Base-by-base conservation (phyloP, 2,113 vertebrate genomes). In the Dicrurus megarhynchus region DNA sequence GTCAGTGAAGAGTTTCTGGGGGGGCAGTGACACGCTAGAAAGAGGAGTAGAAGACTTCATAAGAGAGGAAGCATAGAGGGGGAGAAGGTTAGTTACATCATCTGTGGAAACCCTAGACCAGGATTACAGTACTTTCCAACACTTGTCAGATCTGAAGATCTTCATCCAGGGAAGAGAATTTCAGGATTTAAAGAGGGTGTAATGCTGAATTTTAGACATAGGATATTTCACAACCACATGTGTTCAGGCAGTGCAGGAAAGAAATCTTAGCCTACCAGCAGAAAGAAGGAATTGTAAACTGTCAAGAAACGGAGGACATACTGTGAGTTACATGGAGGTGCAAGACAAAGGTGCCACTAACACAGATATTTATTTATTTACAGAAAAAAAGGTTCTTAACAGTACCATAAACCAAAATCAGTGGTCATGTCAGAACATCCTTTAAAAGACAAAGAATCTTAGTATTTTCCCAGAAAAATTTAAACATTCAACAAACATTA, bases 231-330 rank as follows among this genome's bases (percentile, higher is more conserved):
- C 44, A 84, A 68, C 4, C 8, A 64, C 4, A 6, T 3, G 0
- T 17, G 12, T 46, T 71, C 56, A 63, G 14, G 20, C 0, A 0
- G 9, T 15, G 17, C 30, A 60, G 14, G 52, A 87, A 81, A 77
- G 47, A 81, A 52, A 20, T 35, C 26, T 53, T 52, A 63, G 14
- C 3, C 32, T 68, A 64, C 9, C 7, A 73, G 13, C 0, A 1
- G 15, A 60, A 61, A 79, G 44, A 79, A 47, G 17, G 7, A 89
- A 84, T 28, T 49, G 2, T 24, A 64, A 84, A 46, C 7, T 52
- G 9, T 41, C 30, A 85, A 20, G 26, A 81, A 73, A 53, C 0
- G 0, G n/a, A 79, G 30, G 9, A 42, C 7, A 37, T 57, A 60
- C 26, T n/a, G 8, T 33, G 30, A 74, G 9, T 30, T 84, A 30